Evolutionary conservation across 37 sponge, comb jelly and placozoan species (phyloP).

Genomic region (Crambe crambe): DNA sequence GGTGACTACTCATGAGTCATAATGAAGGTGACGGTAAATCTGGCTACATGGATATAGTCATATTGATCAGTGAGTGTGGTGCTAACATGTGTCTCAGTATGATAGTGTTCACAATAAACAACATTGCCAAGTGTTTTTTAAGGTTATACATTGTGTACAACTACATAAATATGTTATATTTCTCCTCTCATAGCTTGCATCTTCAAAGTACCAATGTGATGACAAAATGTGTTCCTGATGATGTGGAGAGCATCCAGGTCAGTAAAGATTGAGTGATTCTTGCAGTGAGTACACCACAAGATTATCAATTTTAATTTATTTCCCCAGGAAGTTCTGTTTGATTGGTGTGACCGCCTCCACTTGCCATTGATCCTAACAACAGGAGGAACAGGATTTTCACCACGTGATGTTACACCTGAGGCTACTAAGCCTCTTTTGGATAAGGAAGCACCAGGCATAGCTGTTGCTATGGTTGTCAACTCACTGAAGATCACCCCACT

Average conservation of each 20-base stretch:
- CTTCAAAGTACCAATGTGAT: not conserved
- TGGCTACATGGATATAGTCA: too few species aligned
- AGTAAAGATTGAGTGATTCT: not conserved
- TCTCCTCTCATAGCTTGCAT: slow-evolving; percentile 7
- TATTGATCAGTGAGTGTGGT: too few species aligned
- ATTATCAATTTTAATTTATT: too few species aligned
- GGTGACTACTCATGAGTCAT: too few species aligned
- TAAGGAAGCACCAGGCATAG: slow-evolving; percentile 86
- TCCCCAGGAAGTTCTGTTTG: slow-evolving; percentile 33
- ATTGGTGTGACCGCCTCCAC: slow-evolving; percentile 69
- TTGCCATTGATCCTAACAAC: slow-evolving; percentile 86
- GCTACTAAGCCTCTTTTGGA: slow-evolving; percentile 85
- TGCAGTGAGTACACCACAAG: not conserved
- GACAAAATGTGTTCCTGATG: slow-evolving; percentile 62
- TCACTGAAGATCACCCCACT: slow-evolving; percentile 87
- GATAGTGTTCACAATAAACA: too few species aligned
- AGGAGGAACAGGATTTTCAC: slow-evolving; percentile 96
- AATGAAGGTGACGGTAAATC: too few species aligned
- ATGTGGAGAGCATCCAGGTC: slow-evolving; percentile 56
- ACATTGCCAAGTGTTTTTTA: too few species aligned
- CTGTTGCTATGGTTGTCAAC: slow-evolving; percentile 75
- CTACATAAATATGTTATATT: too few species aligned
- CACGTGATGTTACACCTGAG: slow-evolving; percentile 98
- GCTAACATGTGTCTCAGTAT: too few species aligned
- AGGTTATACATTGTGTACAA: too few species aligned